Evolutionary conservation across 2,888 invertebrate genomes (phyloP), one percentile per base, ranked within the genome.

Genomic region (Lydus trimaculatus): DNA sequence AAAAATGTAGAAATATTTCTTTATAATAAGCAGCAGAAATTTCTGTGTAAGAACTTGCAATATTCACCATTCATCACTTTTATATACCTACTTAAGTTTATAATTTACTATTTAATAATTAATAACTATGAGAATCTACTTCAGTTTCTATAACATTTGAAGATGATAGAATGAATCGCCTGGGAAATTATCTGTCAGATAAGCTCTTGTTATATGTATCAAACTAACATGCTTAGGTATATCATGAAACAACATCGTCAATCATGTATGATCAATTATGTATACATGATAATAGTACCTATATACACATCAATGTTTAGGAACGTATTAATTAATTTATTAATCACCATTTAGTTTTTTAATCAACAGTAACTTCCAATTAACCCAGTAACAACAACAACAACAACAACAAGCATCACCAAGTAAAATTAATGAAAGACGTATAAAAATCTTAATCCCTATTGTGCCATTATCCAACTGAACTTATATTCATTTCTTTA

Each of bases 201-300:
- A 48, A 48, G 48, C 48, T 20, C 48, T 20, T 20, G 20, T 8
- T 48, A n/a, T 20, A 2, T 48, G n/a, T 48, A 48, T 20, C 20
- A 8, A 48, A 17, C 17, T 20, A 20, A 48, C 43, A 48, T 20
- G 43, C 43, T 48, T 48, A 48, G n/a, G n/a, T 20, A 39, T 39
- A 15, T 39, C 17, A 17, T 48, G 48, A 48, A 20, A 23, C 48
- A 48, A 48, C 48, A 48, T 48, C 48, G 48, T 48, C 48, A 48
- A 48, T 48, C 48, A 48, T 48, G 48, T 48, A 48, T 48, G 48
- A 48, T 48, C 48, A 48, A 48, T 48, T 48, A 48, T 8, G 11
- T 20, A 20, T 48, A 48, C 20, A 48, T 20, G 11, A 48, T 48
- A 23, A 43, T 13, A 36, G 8, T n/a, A 48, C n/a, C n/a, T n/a